Percentiles rank a stretch among this genome's conserved stretches.
Evolutionary conservation across 2,888 invertebrate genomes (phyloP).

Genomic region (Corbicula japonica): DNA sequence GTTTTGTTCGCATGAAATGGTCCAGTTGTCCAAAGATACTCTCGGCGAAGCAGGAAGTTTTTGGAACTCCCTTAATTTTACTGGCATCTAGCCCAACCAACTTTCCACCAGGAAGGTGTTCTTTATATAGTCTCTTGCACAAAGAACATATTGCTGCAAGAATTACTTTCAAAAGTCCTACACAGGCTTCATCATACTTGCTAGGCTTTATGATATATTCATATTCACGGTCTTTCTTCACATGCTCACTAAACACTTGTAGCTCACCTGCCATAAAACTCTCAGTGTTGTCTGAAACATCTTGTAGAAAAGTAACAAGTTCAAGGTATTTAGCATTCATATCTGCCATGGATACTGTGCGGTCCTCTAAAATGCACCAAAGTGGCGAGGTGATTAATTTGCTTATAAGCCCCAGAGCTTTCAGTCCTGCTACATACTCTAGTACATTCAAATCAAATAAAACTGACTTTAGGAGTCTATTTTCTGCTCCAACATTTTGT

Average conservation of each 20-base stretch:
- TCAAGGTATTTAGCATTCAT: constrained; percentile 44
- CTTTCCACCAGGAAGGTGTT: constrained; percentile 18
- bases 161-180: constrained; percentile 16
- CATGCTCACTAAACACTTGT: constrained; percentile 15
- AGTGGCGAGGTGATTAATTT: constrained; percentile 38
- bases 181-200: background rate
- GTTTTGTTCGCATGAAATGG: constrained; percentile 27
- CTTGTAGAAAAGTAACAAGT: constrained; percentile 19
- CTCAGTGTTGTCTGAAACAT: constrained; percentile 25
- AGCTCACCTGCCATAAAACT: constrained; percentile 28
- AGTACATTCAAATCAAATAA: constrained; percentile 25
- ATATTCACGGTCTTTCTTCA: constrained; percentile 6
- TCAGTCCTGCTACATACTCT: constrained; percentile 36
- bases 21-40: constrained; percentile 44
- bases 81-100: background rate
- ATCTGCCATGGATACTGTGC: constrained; percentile 22
- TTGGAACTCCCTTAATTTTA: constrained; percentile 13
- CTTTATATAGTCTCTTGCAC: constrained; percentile 20
- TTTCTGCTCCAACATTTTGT: constrained; percentile 44
- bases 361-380: constrained; percentile 40
- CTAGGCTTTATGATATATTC: background rate
- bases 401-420: constrained; percentile 27
- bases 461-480: constrained; percentile 53
- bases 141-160: constrained; percentile 10
- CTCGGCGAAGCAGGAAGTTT: constrained; percentile 38